Base-by-base conservation (phyloP, 1,140 invertebrate species). In the Ctenoplectra terminalis region DNA sequence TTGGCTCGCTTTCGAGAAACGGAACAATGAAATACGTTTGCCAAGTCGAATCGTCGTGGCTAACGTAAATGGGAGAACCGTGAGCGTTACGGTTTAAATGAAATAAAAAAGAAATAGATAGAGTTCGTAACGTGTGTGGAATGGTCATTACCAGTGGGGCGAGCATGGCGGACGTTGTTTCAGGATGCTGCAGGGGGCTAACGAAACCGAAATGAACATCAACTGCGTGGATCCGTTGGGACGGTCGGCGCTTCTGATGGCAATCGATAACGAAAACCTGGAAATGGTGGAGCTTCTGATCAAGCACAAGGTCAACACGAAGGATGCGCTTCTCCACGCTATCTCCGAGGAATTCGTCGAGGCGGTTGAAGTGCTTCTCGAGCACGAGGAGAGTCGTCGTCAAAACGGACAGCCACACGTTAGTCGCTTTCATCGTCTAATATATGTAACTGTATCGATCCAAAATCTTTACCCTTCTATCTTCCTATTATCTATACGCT, bases 281-380 rank as follows among this genome's bases (percentile, higher is more conserved):
- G 99, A 99, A 94, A 99, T 99, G 98, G 98, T 99, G 15, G 98
- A 99, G 90, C 94, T 99, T 74, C 95, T 99, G 82, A 97, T 99
- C 77, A 96, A 98, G 92, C 96, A 97, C 91, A 96, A 97, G 88
- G 96, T 97, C 50, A 96, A 98, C 92, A 99, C 98, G 0, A 97
- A 98, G 89, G 98, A 99, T 93, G 98, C 98, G 0, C 95, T 99
- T 20, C 95, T 99, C 70, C 98, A 99, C 91, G 99, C 99, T 80
- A 99, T 99, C 88, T 98, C 97, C 73, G 98, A 99, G 93, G 98
- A 99, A 93, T 99, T 99, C 93, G 98, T 99, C 1, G 98, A 99
- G 93, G 99, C 99, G 3, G 99, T 99, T 1, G 98, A 99, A 93
- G 96, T 99, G 63, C 94, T 99, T 52, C 95, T 99, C 29, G 98